Evolutionary conservation across 1,140 invertebrate genomes (phyloP).

Genomic region (Saccostrea echinata): DNA sequence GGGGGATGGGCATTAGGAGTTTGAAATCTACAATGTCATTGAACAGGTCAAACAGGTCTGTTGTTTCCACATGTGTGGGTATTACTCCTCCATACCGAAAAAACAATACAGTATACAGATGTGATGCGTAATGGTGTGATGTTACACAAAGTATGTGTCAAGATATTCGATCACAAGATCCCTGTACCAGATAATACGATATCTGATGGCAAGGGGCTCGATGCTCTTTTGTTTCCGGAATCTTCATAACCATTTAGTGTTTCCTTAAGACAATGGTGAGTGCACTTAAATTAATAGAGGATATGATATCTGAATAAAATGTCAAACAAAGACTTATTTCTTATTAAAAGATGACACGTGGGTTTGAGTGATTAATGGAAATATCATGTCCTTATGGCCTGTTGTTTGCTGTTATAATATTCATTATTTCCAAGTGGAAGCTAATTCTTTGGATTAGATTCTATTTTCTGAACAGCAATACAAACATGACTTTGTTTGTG

Average conservation of each 20-base stretch:
- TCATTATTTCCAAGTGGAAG: background rate
- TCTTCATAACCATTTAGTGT: slow-evolving; percentile 24
- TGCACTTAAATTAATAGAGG: background rate
- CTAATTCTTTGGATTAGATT: background rate
- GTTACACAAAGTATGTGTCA: slow-evolving; percentile 22
- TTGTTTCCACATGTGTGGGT: background rate
- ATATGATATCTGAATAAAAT: background rate
- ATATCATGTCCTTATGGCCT: background rate
- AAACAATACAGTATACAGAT: background rate
- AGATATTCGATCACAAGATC: background rate
- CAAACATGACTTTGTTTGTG: background rate
- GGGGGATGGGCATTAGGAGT: too few species aligned
- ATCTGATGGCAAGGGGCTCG: background rate
- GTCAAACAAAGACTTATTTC: slow-evolving; percentile 11
- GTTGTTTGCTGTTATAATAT: background rate
- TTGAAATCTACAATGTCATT: too few species aligned
- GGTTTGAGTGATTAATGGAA: slow-evolving; percentile 31
- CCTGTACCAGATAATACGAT: background rate
- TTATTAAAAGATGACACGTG: slow-evolving; percentile 36
- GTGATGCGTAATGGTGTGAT: background rate
- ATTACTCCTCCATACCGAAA: background rate
- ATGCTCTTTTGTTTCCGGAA: background rate
- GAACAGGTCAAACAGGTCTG: too few species aligned
- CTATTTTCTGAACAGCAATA: slow-evolving; percentile 16
- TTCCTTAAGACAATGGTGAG: background rate